A percentile compares a stretch with the other conserved stretches of the same genome.
phyloP scores from a whole-genome alignment of 2,888 invertebrate species.

The Drosophila tanythrix region DNA sequence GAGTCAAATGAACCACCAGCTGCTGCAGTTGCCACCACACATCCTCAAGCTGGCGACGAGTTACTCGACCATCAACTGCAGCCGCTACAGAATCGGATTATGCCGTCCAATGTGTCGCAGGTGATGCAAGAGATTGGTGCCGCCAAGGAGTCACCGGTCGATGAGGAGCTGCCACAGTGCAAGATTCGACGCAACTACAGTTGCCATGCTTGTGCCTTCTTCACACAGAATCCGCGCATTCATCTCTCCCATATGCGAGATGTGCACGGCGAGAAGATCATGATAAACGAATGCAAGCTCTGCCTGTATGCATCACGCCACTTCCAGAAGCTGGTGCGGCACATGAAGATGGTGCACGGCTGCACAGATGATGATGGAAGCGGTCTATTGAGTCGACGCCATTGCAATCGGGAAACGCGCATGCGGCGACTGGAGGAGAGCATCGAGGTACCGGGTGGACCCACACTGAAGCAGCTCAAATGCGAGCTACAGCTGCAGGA shows the following conservation, averaged over 20 bases:
- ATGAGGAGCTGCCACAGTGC: constrained; percentile 90
- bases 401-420: constrained; percentile 82
- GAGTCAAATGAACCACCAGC: constrained; percentile 15
- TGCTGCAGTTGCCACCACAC: neutral
- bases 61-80: constrained; percentile 36
- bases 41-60: constrained; percentile 29
- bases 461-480: constrained; percentile 74
- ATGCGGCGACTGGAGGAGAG: constrained; percentile 83
- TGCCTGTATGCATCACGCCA: constrained; percentile 96
- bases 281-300: constrained; percentile 92
- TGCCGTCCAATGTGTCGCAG: neutral
- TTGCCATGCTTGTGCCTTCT: constrained; percentile 91
- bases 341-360: constrained; percentile 92
- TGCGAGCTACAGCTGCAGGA: constrained; percentile 83
- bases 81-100: constrained; percentile 12
- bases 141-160: constrained; percentile 1
- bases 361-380: constrained; percentile 69
- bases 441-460: constrained; percentile 48
- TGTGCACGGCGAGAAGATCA: constrained; percentile 92
- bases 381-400: constrained; percentile 82
- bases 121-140: constrained; percentile 3
- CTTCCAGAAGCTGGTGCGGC: constrained; percentile 93
- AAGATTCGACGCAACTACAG: constrained; percentile 93
- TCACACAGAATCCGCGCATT: constrained; percentile 93
- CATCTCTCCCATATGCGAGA: constrained; percentile 93